A percentile compares a stretch with the other conserved stretches of the same genome.
phyloP scores from a whole-genome alignment of 1,140 invertebrate genomes.

The Aphaenogaster rudis region DNA sequence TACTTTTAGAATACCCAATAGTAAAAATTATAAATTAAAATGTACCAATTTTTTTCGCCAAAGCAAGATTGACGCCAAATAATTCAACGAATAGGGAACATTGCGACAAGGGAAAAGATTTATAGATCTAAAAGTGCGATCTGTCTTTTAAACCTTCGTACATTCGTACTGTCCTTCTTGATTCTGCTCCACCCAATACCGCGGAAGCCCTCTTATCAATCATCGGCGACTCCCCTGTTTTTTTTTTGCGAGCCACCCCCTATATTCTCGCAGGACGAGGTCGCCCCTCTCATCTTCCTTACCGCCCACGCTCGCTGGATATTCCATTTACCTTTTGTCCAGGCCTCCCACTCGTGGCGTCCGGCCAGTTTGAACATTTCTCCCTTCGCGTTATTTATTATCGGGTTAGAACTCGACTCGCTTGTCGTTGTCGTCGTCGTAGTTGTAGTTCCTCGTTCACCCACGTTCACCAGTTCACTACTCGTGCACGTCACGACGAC shows the following conservation, averaged over 20 bases:
- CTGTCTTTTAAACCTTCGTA: no score
- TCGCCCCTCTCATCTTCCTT: slow-evolving; percentile 4
- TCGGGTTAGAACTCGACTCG: slow-evolving; percentile 23
- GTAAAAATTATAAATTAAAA: not conserved
- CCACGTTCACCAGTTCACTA: slow-evolving; percentile 51
- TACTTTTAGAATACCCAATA: not conserved
- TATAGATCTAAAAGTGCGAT: not conserved
- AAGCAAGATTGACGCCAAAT: not conserved
- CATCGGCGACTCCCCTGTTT: not conserved
- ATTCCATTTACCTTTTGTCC: slow-evolving; percentile 82
- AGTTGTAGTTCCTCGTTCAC: slow-evolving; percentile 37
- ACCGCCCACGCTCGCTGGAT: slow-evolving; percentile 45
- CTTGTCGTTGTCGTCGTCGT: slow-evolving; percentile 2
- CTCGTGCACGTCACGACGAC: slow-evolving; percentile 53
- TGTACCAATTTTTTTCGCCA: not conserved
- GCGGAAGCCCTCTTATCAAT: slow-evolving; percentile 34
- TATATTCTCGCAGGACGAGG: slow-evolving; percentile 1
- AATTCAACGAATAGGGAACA: not conserved
- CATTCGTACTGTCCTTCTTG: not conserved
- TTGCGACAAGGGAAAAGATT: not conserved
- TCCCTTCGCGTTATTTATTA: slow-evolving; percentile 67
- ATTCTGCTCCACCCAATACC: not conserved
- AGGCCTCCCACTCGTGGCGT: slow-evolving; percentile 82
- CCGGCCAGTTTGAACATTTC: slow-evolving; percentile 84
- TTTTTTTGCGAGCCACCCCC: not conserved